Percentiles rank a stretch among this genome's conserved stretches.
Conservation (phyloP, 1,140 invertebrate species). For the Maconellicoccus hirsutus region DNA sequence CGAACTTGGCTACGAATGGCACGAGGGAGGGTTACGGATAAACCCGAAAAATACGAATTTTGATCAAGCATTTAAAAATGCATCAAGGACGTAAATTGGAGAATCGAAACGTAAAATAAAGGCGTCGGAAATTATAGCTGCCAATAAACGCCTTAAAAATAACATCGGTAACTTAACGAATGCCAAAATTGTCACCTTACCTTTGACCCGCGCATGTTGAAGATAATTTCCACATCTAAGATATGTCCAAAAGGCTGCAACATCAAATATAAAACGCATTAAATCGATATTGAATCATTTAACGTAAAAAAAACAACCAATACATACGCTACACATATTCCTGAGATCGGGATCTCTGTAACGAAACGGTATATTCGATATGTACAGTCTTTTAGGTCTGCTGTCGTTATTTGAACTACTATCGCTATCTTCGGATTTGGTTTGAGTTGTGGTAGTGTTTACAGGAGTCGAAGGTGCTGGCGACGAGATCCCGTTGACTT, state of each 20-base stretch:
- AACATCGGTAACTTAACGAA: not conserved
- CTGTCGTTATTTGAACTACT: conserved; percentile 32
- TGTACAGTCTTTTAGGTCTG: conserved; percentile 78
- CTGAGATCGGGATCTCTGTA: conserved; percentile 95
- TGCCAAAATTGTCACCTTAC: not conserved
- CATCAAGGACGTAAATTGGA: not conserved
- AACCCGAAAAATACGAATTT: no score
- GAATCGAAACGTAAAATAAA: not conserved
- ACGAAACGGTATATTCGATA: conserved; percentile 98
- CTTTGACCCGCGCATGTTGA: conserved; percentile 9
- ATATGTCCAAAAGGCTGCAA: conserved; percentile 12
- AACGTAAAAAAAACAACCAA: conserved; percentile 8
- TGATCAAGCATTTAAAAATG: no score
- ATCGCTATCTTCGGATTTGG: conserved; percentile 8
- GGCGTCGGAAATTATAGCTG: not conserved
- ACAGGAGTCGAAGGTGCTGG: not conserved
- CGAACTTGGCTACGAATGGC: no score
- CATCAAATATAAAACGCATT: not conserved
- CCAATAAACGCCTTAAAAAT: conserved; percentile 3
- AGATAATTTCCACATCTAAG: conserved; percentile 12
- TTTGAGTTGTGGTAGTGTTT: not conserved
- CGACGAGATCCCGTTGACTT: not conserved
- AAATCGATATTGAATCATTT: not conserved
- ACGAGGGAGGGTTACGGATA: no score
- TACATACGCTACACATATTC: conserved; percentile 93